Percentiles rank a stretch among this genome's conserved stretches.
phyloP scores from a whole-genome alignment of 2,113 vertebrate species.

The Chionis minor region DNA sequence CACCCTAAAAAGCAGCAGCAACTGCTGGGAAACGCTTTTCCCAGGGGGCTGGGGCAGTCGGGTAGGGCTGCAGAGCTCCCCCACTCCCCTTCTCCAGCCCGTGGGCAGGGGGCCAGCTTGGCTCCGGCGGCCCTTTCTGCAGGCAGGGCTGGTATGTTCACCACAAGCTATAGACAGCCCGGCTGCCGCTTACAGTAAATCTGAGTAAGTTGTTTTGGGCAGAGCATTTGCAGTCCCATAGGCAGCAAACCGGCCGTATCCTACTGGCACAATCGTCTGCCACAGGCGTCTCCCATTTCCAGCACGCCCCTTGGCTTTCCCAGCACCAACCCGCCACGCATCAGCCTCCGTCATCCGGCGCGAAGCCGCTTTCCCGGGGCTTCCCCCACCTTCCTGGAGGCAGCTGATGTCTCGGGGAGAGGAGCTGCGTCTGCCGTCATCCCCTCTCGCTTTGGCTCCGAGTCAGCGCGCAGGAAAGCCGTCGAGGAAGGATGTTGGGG shows the following conservation, averaged over 20 bases:
- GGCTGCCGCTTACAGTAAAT: slow-evolving; percentile 54
- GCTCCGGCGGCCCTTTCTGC: slow-evolving; percentile 16
- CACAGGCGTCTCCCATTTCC: background rate
- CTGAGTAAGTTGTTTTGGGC: slow-evolving; percentile 5
- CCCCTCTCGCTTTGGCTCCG: background rate
- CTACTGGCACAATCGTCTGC: background rate
- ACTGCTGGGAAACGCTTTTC: background rate
- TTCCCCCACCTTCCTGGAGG: background rate
- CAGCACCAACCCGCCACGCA: background rate
- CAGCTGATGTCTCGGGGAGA: background rate
- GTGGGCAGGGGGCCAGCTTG: slow-evolving; percentile 44
- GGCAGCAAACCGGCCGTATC: background rate
- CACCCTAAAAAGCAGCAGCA: background rate
- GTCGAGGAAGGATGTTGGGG: background rate
- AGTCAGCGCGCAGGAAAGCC: background rate
- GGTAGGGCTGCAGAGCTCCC: background rate
- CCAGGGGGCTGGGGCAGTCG: background rate
- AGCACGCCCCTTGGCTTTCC: background rate
- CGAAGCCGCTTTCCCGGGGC: background rate
- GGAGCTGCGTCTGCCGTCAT: background rate
- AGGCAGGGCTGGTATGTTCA: slow-evolving; percentile 47
- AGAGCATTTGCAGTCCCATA: background rate
- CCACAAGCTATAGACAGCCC: slow-evolving; percentile 11
- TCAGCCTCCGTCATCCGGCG: background rate
- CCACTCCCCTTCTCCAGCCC: background rate